These are phyloP conservation scores for Andricus quercusramuli DNA, from an alignment of 2,888 invertebrate genomes.

Conservation along the genomic window DNA sequence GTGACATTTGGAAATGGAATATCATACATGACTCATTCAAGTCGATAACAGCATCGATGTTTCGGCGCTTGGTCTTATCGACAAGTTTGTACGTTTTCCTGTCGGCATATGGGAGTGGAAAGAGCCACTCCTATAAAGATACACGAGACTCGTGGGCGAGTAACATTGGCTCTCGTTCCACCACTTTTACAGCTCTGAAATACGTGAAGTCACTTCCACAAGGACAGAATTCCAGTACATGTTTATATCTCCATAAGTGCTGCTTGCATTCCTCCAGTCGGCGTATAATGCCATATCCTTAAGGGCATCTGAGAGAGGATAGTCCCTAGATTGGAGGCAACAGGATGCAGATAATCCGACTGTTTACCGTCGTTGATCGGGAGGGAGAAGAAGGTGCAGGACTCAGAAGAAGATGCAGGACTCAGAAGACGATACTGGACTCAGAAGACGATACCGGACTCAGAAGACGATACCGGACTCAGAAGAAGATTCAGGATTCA, in stretches of 20 bases:
- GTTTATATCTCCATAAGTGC: constrained; percentile 56
- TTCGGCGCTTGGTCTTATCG: constrained; percentile 48
- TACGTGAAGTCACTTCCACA: constrained; percentile 41
- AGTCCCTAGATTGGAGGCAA: constrained; percentile 40
- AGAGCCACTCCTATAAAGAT: constrained; percentile 53
- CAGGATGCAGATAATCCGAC: constrained; percentile 70
- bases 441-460: constrained; percentile 36
- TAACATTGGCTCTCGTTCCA: constrained; percentile 47
- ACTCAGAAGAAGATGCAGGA: background rate
- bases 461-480: constrained; percentile 42
- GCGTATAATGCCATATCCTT: constrained; percentile 34
- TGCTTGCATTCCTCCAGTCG: constrained; percentile 50
- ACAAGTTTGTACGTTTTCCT: constrained; percentile 42
- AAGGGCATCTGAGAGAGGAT: constrained; percentile 23
- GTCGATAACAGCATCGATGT: constrained; percentile 52
- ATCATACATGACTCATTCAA: constrained; percentile 45
- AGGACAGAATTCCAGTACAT: constrained; percentile 51
- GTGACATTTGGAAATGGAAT: constrained; percentile 33
- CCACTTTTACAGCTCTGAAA: constrained; percentile 21
- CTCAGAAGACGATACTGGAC: constrained; percentile 38
- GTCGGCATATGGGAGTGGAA: constrained; percentile 40
- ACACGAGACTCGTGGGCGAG: constrained; percentile 52
- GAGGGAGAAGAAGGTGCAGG: constrained; percentile 48
- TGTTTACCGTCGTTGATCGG: constrained; percentile 65
- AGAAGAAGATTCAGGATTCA: background rate